Evolutionary conservation across 2,888 invertebrate genomes (phyloP).

Genomic region (Abscondita cerata): DNA sequence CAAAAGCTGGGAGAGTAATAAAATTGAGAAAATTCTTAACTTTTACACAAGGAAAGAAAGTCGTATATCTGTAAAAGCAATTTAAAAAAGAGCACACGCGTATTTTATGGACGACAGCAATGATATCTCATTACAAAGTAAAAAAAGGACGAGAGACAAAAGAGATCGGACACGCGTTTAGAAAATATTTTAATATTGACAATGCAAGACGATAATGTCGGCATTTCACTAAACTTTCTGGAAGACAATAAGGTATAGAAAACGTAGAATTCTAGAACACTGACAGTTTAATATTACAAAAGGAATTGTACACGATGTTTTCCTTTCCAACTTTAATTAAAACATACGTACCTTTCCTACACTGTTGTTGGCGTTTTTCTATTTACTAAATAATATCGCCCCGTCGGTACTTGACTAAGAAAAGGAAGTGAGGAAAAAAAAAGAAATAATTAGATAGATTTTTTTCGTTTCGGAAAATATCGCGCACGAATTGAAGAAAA

Average conservation of each 20-base stretch:
- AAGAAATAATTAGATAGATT: too few relatives aligned
- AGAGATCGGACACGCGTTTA: conserved; percentile 35
- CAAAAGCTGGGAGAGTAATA: conserved; percentile 9
- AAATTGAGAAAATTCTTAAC: conserved; percentile 12
- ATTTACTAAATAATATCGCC: background rate
- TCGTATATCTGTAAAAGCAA: conserved; percentile 7
- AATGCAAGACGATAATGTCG: conserved; percentile 38
- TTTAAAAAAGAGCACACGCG: conserved; percentile 12
- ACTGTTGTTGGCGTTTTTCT: background rate
- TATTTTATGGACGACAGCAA: conserved; percentile 21
- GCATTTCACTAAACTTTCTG: conserved; percentile 28
- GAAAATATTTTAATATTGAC: conserved; percentile 41
- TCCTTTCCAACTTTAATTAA: background rate
- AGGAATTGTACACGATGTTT: conserved; percentile 24
- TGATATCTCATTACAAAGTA: conserved; percentile 32
- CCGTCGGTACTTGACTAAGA: too few relatives aligned
- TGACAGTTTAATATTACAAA: conserved; percentile 39
- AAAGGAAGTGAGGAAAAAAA: too few relatives aligned
- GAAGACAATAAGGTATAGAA: conserved; percentile 21
- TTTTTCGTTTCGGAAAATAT: background rate
- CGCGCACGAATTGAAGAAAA: background rate
- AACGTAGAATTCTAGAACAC: conserved; percentile 18
- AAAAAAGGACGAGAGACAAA: conserved; percentile 31
- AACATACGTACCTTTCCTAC: background rate
- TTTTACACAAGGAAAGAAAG: conserved; percentile 3